Evolutionary conservation across 2,113 vertebrate species (phyloP).

Genomic region (Mionectes macconnelli): DNA sequence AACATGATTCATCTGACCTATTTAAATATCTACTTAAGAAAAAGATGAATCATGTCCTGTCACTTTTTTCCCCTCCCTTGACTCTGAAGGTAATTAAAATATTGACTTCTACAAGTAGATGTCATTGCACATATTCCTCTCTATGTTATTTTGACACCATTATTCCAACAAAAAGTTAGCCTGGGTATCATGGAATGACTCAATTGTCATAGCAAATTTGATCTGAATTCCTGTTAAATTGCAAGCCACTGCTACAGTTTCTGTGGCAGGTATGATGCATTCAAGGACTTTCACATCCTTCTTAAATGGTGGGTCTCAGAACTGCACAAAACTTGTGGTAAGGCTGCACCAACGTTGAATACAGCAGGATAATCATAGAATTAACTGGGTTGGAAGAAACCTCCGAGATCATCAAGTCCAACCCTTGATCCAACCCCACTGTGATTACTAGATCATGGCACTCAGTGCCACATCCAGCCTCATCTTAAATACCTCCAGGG

Average conservation of each 20-base stretch:
- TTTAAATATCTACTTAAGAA: slow-evolving; percentile 34
- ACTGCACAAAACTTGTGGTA: neutral
- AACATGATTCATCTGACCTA: slow-evolving; percentile 54
- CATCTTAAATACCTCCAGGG: too few species aligned
- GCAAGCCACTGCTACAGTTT: neutral
- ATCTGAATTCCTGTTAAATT: neutral
- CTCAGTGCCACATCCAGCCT: too few species aligned
- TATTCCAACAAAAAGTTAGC: neutral
- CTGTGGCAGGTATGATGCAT: neutral
- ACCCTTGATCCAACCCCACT: too few species aligned
- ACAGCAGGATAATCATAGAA: neutral
- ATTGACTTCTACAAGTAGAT: neutral
- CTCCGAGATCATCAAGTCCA: too few species aligned
- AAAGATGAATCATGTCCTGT: slow-evolving; percentile 26
- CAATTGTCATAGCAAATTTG: neutral
- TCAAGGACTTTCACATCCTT: neutral
- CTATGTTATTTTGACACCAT: neutral
- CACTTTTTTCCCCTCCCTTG: neutral
- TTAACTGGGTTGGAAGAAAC: too few species aligned
- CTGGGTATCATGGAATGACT: neutral
- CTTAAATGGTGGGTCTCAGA: neutral
- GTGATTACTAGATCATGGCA: too few species aligned
- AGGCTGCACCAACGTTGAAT: neutral
- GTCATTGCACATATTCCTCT: neutral
- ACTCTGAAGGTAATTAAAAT: neutral